Conservation (phyloP, 2,797 vertebrate genomes). For the Fistularia commersonii region DNA sequence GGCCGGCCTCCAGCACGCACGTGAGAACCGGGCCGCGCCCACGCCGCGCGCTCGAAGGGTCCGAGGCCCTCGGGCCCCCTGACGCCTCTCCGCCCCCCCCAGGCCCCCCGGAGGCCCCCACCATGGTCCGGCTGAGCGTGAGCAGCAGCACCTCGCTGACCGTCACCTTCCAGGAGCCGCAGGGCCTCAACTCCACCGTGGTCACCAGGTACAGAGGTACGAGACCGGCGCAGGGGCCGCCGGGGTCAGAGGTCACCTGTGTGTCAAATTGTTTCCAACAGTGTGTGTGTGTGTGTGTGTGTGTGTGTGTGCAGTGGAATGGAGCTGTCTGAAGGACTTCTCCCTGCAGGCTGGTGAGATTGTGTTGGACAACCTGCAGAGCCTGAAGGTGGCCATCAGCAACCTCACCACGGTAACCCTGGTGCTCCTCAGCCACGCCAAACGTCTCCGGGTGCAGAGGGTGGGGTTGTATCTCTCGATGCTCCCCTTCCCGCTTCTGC, state of each 20-base stretch:
- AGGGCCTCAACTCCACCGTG: conserved; percentile 86
- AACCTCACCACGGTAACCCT: conserved; percentile 84
- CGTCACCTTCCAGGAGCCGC: conserved; percentile 91
- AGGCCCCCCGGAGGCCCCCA: conserved; percentile 89
- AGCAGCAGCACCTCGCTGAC: conserved; percentile 89
- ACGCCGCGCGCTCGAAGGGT: too few species aligned
- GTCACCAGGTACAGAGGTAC: conserved; percentile 96
- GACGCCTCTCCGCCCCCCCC: conserved; percentile 9
- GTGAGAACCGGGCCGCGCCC: conserved; percentile 73
- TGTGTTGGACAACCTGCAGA: conserved; percentile 85
- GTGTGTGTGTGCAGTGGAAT: conserved; percentile 80
- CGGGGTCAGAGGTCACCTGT: too few species aligned
- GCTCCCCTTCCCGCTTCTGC: too few species aligned
- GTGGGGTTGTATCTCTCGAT: too few species aligned
- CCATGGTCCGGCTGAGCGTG: conserved; percentile 85
- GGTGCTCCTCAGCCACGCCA: not conserved
- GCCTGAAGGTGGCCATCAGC: conserved; percentile 81
- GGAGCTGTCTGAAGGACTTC: conserved; percentile 91
- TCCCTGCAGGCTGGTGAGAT: conserved; percentile 84
- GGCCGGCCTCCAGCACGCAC: conserved; percentile 85
- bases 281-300: conserved; percentile 17
- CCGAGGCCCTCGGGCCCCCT: too few species aligned
- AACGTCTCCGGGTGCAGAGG: too few species aligned
- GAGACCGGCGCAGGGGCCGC: not conserved
- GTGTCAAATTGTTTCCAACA: not conserved